Percentiles rank a stretch among this genome's conserved stretches.
Evolutionary conservation across 2,113 vertebrate species (phyloP).

Genomic region (Emberiza fucata): DNA sequence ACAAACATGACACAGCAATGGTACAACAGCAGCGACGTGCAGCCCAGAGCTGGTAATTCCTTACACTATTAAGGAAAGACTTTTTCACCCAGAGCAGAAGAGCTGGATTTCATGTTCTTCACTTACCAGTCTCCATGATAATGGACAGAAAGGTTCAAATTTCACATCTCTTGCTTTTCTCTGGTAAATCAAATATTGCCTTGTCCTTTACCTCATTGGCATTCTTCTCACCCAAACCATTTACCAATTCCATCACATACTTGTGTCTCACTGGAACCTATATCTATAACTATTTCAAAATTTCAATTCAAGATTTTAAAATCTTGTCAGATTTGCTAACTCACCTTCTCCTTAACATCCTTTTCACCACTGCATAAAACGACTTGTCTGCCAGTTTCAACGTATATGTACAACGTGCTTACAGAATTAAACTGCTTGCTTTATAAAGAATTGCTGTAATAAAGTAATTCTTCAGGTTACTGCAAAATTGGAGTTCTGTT

Average conservation of each 20-base stretch:
- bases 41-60: not conserved
- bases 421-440: not conserved
- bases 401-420: fast-evolving
- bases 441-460: not conserved
- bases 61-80: not conserved
- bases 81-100: not conserved
- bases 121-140: not conserved
- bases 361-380: not conserved
- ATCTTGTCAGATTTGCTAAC: not conserved
- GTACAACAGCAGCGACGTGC: not conserved
- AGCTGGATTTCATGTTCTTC: not conserved
- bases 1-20: not conserved
- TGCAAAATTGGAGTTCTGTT: not conserved
- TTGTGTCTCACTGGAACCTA: not conserved
- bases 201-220: not conserved
- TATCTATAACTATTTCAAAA: not conserved
- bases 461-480: not conserved
- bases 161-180: not conserved
- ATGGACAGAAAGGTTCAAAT: not conserved
- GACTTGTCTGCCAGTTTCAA: not conserved
- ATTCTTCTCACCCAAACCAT: not conserved
- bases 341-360: not conserved
- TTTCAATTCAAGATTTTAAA: not conserved
- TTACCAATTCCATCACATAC: not conserved
- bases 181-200: not conserved